Percentiles rank a stretch among this genome's conserved stretches.
Evolutionary conservation across 2,113 vertebrate genomes (phyloP).

Genomic region (Axis porcinus): DNA sequence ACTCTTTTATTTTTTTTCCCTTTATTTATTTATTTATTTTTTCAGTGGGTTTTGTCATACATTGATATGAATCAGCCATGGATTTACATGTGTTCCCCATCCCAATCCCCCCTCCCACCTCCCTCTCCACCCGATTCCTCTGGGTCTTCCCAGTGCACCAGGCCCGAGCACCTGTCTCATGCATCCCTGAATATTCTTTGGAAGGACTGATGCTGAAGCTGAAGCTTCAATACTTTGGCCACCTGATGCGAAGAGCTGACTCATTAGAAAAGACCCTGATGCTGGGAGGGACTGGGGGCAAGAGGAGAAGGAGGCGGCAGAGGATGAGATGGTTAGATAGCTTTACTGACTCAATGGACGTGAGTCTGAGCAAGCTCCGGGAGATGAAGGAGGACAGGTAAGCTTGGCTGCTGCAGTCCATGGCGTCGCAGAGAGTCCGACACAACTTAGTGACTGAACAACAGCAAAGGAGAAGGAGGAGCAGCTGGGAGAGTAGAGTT

Average conservation of each 20-base stretch:
- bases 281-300: neutral
- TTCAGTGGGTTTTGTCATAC: too few species aligned
- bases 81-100: too few species aligned
- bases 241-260: neutral
- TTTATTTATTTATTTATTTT: too few species aligned
- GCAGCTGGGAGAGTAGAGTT: neutral
- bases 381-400: neutral
- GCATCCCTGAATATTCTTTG: neutral
- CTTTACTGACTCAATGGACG: accelerated
- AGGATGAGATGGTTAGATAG: neutral
- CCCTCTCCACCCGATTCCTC: too few species aligned
- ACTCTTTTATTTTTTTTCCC: too few species aligned
- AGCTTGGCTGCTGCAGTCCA: neutral
- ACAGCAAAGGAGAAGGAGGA: neutral
- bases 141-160: too few species aligned
- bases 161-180: too few species aligned
- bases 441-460: neutral
- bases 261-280: neutral
- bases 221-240: neutral
- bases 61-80: too few species aligned
- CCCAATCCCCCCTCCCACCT: too few species aligned
- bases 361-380: neutral
- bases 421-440: neutral
- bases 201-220: neutral
- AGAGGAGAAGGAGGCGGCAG: neutral